Base-by-base conservation (phyloP, 2,888 invertebrate genomes). In the Drosophila borealis region DNA sequence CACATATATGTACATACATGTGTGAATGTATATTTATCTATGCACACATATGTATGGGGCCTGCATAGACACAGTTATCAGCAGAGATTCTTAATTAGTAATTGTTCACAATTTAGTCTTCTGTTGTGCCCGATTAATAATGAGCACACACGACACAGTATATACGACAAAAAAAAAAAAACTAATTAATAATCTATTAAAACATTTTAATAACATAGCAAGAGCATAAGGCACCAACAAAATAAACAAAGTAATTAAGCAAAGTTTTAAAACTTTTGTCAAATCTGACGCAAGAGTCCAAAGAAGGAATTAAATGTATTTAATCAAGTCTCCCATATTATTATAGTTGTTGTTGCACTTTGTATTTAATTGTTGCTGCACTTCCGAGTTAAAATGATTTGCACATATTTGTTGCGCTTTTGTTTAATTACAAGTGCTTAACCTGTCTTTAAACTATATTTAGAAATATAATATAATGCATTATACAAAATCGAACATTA, bases 31-130 rank as follows among this genome's bases (percentile, higher is more conserved):
- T 4, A 14, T n/a, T 17, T 41, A 41, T 41, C 41, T 41, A 29
- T 29, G 29, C 29, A 29, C 29, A 41, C 4, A 41, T 17, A 17
- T 48, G 34, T 41, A 10, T 53, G 41, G 41, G 17, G 21, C 34
- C 14, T 21, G 41, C 55, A 34, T 45, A 45, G 54, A 29, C 34
- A 33, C 54, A 50, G 57, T 48, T 74, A 62, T 62, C 74, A 63
- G n/a, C 11, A 17, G 41, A 33, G 63, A 51, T 66, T 64, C 74
- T 64, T 68, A 78, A 85, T 75, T 85, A 64, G 55, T 54, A 79
- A 78, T 78, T 81, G 79, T 75, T 79, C 79, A 68, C 67, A 79
- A 39, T 83, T 70, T 51, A 69, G 64, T 63, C 57, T 60, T n/a
- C 56, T 51, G 51, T 42, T 39, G 54, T 57, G 33, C 54, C 10